Conservation (phyloP, 2,888 invertebrate species). For the Melanostoma scalare region DNA sequence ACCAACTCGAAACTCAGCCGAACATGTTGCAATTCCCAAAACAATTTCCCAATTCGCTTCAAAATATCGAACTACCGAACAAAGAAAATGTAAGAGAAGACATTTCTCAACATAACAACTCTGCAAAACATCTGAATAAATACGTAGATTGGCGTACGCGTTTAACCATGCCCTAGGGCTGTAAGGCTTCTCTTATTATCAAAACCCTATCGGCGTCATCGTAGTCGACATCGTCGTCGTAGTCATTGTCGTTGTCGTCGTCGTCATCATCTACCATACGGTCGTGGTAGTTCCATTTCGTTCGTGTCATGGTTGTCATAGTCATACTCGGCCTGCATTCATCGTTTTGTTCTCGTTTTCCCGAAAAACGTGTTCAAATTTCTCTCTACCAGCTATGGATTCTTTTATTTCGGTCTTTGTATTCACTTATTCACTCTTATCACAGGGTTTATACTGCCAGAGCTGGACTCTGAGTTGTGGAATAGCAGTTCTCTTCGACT, state of each 20-base stretch:
- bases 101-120: conserved; percentile 2
- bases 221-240: conserved; percentile 7
- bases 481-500: background rate
- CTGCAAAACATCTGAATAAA: conserved; percentile 18
- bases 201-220: conserved; percentile 39
- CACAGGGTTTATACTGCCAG: conserved; percentile 11
- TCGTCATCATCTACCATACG: conserved; percentile 1
- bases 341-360: conserved; percentile 57
- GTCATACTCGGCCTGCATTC: conserved; percentile 60
- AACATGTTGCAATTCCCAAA: too few relatives aligned
- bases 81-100: background rate
- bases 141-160: conserved; percentile 36
- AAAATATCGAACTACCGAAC: too few relatives aligned
- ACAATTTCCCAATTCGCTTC: too few relatives aligned
- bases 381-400: conserved; percentile 44
- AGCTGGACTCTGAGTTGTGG: conserved; percentile 8
- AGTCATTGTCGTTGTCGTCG: background rate
- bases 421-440: conserved; percentile 59
- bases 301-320: conserved; percentile 44
- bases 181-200: conserved; percentile 48
- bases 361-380: conserved; percentile 59
- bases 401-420: conserved; percentile 26
- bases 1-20: too few relatives aligned
- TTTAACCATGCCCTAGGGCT: conserved; percentile 43
- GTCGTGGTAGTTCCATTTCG: conserved; percentile 28